phyloP scores from a whole-genome alignment of 2,888 invertebrate genomes.

The Hypolimnas misippus region DNA sequence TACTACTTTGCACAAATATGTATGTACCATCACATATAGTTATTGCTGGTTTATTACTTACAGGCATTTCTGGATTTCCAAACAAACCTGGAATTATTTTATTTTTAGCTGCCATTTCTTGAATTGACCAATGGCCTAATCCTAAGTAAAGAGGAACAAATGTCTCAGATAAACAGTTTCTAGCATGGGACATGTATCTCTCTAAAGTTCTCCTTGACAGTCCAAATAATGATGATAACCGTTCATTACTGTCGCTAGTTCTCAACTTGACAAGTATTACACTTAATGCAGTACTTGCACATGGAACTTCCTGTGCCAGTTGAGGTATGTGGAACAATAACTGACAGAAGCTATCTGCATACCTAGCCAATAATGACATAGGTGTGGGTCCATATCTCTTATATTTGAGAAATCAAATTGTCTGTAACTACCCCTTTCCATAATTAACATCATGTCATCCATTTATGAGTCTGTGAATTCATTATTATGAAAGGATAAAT shows the following conservation, averaged over 20 bases:
- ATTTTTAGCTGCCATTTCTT: constrained; percentile 25
- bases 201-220: constrained; percentile 19
- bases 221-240: constrained; percentile 14
- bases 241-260: constrained; percentile 35
- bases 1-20: constrained; percentile 17
- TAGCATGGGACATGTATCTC: constrained; percentile 14
- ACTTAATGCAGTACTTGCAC: constrained; percentile 35
- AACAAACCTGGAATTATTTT: constrained; percentile 18
- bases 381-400: background rate
- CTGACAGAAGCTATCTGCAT: constrained; percentile 16
- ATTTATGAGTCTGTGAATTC: too few relatives aligned
- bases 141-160: constrained; percentile 5
- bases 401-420: too few relatives aligned
- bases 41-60: constrained; percentile 14
- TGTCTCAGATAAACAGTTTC: constrained; percentile 8
- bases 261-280: constrained; percentile 31
- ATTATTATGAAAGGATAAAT: too few relatives aligned
- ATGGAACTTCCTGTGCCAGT: constrained; percentile 28
- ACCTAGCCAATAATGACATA: constrained; percentile 20
- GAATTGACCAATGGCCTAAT: constrained; percentile 22
- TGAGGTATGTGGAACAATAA: constrained; percentile 29
- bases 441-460: too few relatives aligned
- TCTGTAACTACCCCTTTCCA: too few relatives aligned
- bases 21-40: constrained; percentile 21
- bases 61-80: constrained; percentile 2